Conservation (phyloP, 2,797 vertebrate species). For the Epinephelus awoara region DNA sequence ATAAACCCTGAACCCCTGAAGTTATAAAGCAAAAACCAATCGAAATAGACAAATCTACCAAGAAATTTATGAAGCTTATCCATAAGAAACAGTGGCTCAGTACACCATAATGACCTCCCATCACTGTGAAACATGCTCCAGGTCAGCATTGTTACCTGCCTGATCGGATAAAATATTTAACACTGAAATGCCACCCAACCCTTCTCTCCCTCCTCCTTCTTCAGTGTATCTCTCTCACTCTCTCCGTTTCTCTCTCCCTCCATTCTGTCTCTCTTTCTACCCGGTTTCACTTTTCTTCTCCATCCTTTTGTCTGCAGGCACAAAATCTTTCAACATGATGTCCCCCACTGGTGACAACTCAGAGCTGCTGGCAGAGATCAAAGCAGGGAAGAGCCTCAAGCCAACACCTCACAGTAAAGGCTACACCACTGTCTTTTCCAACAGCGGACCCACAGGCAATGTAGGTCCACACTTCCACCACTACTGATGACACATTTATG, state of each 20-base stretch:
- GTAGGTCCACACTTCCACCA: conserved; percentile 72
- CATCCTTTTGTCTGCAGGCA: conserved; percentile 86
- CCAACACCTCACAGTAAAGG: conserved; percentile 97
- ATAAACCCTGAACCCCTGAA: background rate
- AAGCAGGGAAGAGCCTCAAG: conserved; percentile 97
- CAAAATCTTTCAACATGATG: conserved; percentile 99
- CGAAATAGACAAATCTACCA: conserved; percentile 28
- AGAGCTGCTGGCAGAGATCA: conserved; percentile 98
- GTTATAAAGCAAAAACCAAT: conserved; percentile 4
- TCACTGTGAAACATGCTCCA: conserved; percentile 53
- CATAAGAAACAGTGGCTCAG: conserved; percentile 19
- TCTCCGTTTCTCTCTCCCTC: conserved; percentile 52
- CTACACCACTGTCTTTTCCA: conserved; percentile 94
- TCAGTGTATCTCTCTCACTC: conserved; percentile 53
- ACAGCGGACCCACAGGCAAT: conserved; percentile 86
- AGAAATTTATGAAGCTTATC: conserved; percentile 16
- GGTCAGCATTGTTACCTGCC: conserved; percentile 69
- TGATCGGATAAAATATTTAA: conserved; percentile 81
- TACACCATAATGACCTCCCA: conserved; percentile 47
- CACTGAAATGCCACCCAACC: conserved; percentile 72
- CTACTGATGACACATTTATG: background rate
- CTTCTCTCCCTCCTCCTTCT: conserved; percentile 54
- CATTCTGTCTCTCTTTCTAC: conserved; percentile 55
- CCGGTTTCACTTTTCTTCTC: conserved; percentile 72
- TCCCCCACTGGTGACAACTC: conserved; percentile 98